Percentiles rank a stretch among this genome's conserved stretches.
phyloP scores from a whole-genome alignment of 2,797 vertebrate genomes.

The Chloroceryle inda region DNA sequence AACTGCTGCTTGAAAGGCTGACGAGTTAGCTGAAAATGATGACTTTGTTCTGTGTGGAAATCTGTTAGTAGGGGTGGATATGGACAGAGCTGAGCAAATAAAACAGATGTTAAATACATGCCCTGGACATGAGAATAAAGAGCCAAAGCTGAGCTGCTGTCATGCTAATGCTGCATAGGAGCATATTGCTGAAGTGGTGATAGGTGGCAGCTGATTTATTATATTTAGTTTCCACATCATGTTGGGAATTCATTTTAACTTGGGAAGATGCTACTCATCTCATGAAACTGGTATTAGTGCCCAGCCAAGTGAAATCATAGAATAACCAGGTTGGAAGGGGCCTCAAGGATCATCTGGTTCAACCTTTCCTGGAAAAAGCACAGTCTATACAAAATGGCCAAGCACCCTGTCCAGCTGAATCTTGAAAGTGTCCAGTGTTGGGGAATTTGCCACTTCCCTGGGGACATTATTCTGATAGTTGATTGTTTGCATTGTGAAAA shows the following conservation, averaged over 20 bases:
- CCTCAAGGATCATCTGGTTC: not conserved
- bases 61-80: not conserved
- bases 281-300: not conserved
- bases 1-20: conserved; percentile 17
- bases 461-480: not conserved
- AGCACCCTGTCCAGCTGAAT: not conserved
- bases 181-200: not conserved
- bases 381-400: not conserved
- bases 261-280: not conserved
- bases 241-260: not conserved
- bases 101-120: not conserved
- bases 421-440: not conserved
- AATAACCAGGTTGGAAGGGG: not conserved
- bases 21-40: not conserved
- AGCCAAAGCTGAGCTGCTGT: not conserved
- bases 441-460: not conserved
- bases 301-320: not conserved
- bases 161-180: not conserved
- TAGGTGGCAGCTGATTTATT: not conserved
- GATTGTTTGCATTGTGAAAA: not conserved
- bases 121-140: not conserved
- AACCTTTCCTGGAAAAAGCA: not conserved
- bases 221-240: not conserved
- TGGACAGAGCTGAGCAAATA: not conserved
- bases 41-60: not conserved